Percentiles rank a stretch among this genome's conserved stretches.
Evolutionary conservation across 1,140 invertebrate species (phyloP).

Genomic region (Vanessa atalanta): DNA sequence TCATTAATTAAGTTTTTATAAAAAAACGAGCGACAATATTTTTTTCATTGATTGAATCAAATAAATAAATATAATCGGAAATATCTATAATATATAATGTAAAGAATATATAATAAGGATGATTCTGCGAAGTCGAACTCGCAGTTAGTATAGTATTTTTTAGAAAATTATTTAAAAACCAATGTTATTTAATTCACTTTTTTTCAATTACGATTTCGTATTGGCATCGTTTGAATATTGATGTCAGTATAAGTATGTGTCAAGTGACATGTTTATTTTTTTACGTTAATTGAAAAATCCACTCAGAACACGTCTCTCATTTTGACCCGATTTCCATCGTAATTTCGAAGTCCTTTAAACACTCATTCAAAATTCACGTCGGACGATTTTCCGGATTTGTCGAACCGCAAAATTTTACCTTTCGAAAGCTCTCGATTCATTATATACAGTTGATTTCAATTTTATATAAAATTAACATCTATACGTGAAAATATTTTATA

Average conservation of each 20-base stretch:
- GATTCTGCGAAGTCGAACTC: no score
- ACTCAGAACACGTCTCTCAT: constrained; percentile 14
- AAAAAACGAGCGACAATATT: no score
- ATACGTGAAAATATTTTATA: background rate
- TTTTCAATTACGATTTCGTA: no score
- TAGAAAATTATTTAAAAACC: no score
- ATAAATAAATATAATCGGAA: no score
- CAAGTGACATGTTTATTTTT: constrained; percentile 17
- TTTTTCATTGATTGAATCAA: no score
- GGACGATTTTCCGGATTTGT: constrained; percentile 33
- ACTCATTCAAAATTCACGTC: constrained; percentile 35
- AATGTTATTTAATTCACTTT: no score
- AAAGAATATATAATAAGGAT: no score
- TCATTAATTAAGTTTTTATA: no score
- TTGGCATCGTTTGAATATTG: background rate
- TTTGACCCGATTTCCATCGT: constrained; percentile 28
- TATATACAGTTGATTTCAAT: constrained; percentile 25
- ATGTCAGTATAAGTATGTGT: background rate
- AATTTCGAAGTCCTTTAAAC: constrained; percentile 24
- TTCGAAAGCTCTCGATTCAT: constrained; percentile 21
- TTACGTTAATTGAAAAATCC: constrained; percentile 22
- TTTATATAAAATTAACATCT: constrained; percentile 15
- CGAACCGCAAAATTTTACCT: constrained; percentile 36
- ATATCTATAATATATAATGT: no score
- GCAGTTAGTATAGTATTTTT: no score